Evolutionary conservation across 2,797 vertebrate species (phyloP).

Genomic region (Tapera naevia): DNA sequence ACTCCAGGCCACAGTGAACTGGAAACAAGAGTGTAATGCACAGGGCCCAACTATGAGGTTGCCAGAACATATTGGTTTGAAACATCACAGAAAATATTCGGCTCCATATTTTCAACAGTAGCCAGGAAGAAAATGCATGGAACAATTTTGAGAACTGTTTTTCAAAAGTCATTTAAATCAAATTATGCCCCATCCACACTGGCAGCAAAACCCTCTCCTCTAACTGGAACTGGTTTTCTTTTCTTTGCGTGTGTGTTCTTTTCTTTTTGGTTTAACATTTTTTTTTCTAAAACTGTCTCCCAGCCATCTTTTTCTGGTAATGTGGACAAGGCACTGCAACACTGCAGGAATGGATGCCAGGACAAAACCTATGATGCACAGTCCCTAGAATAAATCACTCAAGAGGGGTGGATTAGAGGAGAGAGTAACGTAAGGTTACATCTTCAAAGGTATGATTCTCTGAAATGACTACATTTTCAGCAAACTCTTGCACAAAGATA

Average conservation of each 20-base stretch:
- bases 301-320: slow-evolving; percentile 61
- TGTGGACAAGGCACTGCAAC: slow-evolving; percentile 30
- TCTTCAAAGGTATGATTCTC: slow-evolving; percentile 11
- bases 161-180: slow-evolving; percentile 73
- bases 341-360: slow-evolving; percentile 15
- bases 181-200: slow-evolving; percentile 68
- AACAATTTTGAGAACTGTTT: slow-evolving; percentile 68
- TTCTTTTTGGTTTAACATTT: slow-evolving; percentile 25
- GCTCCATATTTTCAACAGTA: slow-evolving; percentile 70
- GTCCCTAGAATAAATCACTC: slow-evolving; percentile 61
- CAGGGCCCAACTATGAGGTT: slow-evolving; percentile 57
- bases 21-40: slow-evolving; percentile 61
- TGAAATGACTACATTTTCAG: slow-evolving; percentile 31
- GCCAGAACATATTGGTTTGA: slow-evolving; percentile 72
- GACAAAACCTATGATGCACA: slow-evolving; percentile 47
- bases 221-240: slow-evolving; percentile 59
- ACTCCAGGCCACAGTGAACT: slow-evolving; percentile 67
- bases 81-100: slow-evolving; percentile 70
- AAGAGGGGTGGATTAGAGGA: slow-evolving; percentile 29
- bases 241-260: slow-evolving; percentile 46
- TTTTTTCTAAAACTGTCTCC: background rate
- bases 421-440: slow-evolving; percentile 6
- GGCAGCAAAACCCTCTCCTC: slow-evolving; percentile 42
- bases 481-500: background rate
- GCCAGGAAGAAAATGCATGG: slow-evolving; percentile 71